phyloP scores from a whole-genome alignment of 2,113 vertebrate genomes.

The Odocoileus hemionus region DNA sequence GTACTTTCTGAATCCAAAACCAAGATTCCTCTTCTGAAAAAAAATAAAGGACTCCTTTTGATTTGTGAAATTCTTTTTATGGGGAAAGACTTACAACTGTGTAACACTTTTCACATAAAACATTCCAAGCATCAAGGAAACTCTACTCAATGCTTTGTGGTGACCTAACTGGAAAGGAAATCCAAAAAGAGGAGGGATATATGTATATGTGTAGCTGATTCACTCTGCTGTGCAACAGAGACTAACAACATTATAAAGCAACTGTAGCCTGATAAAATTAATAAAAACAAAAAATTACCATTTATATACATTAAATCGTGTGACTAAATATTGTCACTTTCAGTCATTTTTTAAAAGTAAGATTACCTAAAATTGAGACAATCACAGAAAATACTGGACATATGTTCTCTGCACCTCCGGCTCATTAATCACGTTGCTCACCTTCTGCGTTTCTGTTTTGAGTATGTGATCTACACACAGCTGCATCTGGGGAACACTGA shows the following conservation, averaged over 20 bases:
- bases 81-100: background rate
- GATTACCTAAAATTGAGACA: background rate
- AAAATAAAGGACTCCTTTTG: background rate
- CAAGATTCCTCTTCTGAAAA: background rate
- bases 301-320: background rate
- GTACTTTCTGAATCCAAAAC: background rate
- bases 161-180: background rate
- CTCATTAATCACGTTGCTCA: background rate
- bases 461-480: background rate
- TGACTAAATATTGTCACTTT: background rate
- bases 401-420: background rate
- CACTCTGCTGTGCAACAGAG: background rate
- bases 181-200: background rate
- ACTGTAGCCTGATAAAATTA: background rate
- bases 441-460: background rate
- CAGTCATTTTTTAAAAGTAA: background rate
- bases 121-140: background rate
- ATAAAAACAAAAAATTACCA: background rate
- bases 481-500: background rate
- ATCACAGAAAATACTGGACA: background rate
- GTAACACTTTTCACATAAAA: background rate
- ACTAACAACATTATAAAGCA: background rate
- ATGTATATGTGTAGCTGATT: background rate
- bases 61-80: background rate
- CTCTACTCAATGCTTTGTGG: background rate